A percentile compares a stretch with the other conserved stretches of the same genome.
These are phyloP conservation scores for Bombus superbus DNA, from an alignment of 1,140 invertebrate species.

Conservation along the genomic window DNA sequence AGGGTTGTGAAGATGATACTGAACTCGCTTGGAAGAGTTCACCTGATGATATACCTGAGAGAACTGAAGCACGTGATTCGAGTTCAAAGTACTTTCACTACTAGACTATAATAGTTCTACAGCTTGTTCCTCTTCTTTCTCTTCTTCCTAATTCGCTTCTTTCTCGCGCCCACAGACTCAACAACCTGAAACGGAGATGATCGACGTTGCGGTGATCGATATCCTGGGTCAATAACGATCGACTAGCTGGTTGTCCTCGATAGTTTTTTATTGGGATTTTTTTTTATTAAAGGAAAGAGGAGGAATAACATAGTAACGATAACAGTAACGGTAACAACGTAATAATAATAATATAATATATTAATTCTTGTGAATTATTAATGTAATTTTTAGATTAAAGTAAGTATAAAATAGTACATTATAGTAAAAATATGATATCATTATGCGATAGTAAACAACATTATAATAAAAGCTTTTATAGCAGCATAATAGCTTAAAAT, in stretches of 20 bases:
- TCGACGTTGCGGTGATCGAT: neutral
- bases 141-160: conserved; percentile 30
- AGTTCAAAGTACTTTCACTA: conserved; percentile 77
- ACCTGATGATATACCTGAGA: conserved; percentile 75
- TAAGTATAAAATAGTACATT: neutral
- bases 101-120: conserved; percentile 36
- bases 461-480: neutral
- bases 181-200: neutral
- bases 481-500: neutral
- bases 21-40: conserved; percentile 67
- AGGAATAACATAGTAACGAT: neutral
- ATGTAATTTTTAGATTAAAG: neutral
- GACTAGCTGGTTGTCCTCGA: neutral
- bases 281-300: neutral
- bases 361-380: neutral
- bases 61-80: conserved; percentile 74
- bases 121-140: conserved; percentile 4
- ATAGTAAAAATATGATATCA: neutral
- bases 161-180: neutral
- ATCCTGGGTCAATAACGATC: neutral
- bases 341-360: neutral
- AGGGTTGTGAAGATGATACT: conserved; percentile 78
- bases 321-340: neutral
- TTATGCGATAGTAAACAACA: neutral
- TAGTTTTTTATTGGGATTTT: conserved; percentile 11